Conservation (phyloP, 2,797 vertebrate genomes). For the Prionace glauca region DNA sequence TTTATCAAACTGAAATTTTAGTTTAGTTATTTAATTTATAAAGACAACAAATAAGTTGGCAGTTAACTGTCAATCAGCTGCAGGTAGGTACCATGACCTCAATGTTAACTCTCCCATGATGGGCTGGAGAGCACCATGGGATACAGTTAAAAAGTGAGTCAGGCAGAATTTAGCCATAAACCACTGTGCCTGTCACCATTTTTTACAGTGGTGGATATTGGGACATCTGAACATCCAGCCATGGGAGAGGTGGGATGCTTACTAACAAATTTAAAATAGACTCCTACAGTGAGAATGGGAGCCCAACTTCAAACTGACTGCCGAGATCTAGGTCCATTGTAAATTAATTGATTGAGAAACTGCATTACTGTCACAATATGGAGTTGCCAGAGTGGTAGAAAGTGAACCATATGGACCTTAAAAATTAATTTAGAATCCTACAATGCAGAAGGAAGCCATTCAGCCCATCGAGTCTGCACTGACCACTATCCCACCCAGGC, state of each 20-base stretch:
- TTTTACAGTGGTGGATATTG: not conserved
- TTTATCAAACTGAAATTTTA: not conserved
- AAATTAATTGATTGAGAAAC: too few species aligned
- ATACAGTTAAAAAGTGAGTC: not conserved
- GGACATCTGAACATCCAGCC: not conserved
- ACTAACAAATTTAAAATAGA: not conserved
- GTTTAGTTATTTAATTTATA: not conserved
- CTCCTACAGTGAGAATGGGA: not conserved
- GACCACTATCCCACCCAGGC: too few species aligned
- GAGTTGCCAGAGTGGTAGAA: too few species aligned
- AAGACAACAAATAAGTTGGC: not conserved
- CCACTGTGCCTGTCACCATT: not conserved
- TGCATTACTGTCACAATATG: too few species aligned
- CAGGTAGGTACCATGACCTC: not conserved
- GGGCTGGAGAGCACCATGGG: not conserved
- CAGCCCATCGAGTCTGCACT: too few species aligned
- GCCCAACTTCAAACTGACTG: not conserved
- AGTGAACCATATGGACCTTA: not conserved
- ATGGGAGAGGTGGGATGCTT: not conserved
- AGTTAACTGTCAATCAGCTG: not conserved
- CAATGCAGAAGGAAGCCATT: too few species aligned
- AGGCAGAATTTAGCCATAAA: too few species aligned
- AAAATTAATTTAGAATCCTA: not conserved
- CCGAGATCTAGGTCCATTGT: not conserved
- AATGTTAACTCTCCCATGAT: not conserved